These are phyloP conservation scores for Plagiodera versicolora DNA, from an alignment of 2,888 invertebrate species.

Conservation along the genomic window DNA sequence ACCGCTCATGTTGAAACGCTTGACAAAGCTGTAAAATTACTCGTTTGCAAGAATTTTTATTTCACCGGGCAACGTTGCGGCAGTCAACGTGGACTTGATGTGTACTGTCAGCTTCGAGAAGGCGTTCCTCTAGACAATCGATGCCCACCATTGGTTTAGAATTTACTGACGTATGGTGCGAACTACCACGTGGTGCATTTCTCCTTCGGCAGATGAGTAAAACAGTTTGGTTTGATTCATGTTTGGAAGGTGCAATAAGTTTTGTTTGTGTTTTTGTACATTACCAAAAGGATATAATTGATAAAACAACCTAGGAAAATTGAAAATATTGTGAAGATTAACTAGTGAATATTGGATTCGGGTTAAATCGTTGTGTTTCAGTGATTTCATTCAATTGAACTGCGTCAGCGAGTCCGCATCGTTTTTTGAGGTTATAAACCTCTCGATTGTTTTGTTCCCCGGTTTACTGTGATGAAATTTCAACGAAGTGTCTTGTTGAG, in stretches of 20 bases:
- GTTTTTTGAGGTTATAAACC: conserved; percentile 28
- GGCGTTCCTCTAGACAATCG: conserved; percentile 37
- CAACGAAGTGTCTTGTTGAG: neutral
- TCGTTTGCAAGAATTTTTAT: conserved; percentile 32
- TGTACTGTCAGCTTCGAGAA: conserved; percentile 34
- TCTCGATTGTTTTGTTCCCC: conserved; percentile 27
- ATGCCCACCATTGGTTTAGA: conserved; percentile 34
- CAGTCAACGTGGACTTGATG: conserved; percentile 52
- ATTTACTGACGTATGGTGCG: conserved; percentile 45
- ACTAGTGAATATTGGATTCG: neutral
- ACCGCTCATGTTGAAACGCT: conserved; percentile 13
- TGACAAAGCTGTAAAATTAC: conserved; percentile 27
- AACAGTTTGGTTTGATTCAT: conserved; percentile 24
- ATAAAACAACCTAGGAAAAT: neutral
- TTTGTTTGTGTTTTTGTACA: conserved; percentile 30
- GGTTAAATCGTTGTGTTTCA: neutral
- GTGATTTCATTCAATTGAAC: conserved; percentile 6
- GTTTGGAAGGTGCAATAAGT: conserved; percentile 34
- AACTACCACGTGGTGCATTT: conserved; percentile 50
- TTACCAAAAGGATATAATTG: conserved; percentile 4
- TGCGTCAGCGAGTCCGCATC: neutral
- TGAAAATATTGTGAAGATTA: neutral
- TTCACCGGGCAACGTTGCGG: conserved; percentile 34
- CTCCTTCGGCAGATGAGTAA: conserved; percentile 45
- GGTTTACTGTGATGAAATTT: conserved; percentile 21